These are phyloP conservation scores for Callaeas wilsoni DNA, from an alignment of 2,113 vertebrate genomes.

Conservation along the genomic window DNA sequence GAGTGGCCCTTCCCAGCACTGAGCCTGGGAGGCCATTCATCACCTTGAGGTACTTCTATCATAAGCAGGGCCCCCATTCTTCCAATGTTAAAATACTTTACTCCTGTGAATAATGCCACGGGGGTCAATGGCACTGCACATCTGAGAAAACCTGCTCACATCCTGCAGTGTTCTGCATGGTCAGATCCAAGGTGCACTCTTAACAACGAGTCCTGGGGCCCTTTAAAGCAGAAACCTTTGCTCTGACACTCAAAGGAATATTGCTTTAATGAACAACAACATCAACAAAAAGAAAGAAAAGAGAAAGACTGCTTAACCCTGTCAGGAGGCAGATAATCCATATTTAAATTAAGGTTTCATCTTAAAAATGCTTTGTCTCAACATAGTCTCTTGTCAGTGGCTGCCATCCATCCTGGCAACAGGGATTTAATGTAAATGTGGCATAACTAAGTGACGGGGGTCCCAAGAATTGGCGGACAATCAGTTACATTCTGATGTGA, in stretches of 20 bases:
- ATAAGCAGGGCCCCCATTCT: background rate
- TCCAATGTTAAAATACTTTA: background rate
- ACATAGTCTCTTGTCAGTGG: slow-evolving; percentile 57
- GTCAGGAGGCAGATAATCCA: slow-evolving; percentile 52
- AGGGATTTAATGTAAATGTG: slow-evolving; percentile 68
- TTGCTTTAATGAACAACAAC: slow-evolving; percentile 38
- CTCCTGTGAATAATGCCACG: background rate
- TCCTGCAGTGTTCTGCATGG: background rate
- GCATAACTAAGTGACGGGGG: slow-evolving; percentile 68
- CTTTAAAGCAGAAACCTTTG: background rate
- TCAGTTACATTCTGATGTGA: slow-evolving; percentile 73
- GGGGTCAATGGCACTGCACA: background rate
- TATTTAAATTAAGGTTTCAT: slow-evolving; percentile 58
- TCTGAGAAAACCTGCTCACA: background rate
- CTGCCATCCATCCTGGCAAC: slow-evolving; percentile 64
- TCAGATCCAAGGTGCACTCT: background rate
- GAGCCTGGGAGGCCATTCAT: background rate
- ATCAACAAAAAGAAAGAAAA: background rate
- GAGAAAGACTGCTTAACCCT: slow-evolving; percentile 28
- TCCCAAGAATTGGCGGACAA: slow-evolving; percentile 68
- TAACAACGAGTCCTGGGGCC: background rate
- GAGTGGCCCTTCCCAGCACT: background rate
- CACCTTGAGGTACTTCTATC: background rate
- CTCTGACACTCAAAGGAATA: slow-evolving; percentile 17
- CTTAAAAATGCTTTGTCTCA: slow-evolving; percentile 61